Conservation (phyloP, 2,888 invertebrate species). For the Stramonita haemastoma region DNA sequence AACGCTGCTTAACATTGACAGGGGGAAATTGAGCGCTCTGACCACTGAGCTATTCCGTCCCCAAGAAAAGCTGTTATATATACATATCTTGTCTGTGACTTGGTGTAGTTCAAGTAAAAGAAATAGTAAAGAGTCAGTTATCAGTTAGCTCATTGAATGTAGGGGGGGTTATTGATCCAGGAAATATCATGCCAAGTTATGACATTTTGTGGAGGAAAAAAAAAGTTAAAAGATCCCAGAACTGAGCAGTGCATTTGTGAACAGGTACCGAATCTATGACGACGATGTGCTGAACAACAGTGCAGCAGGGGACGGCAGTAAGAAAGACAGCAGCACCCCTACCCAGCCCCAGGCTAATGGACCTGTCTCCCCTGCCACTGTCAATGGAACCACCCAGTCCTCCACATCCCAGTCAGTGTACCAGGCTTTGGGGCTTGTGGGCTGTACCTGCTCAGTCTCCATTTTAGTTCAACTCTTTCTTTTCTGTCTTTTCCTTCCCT, state of each 20-base stretch:
- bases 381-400: conserved; percentile 38
- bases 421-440: not conserved
- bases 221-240: not conserved
- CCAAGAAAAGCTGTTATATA: too few species aligned
- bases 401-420: conserved; percentile 43
- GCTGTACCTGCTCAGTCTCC: not conserved
- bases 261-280: conserved; percentile 75
- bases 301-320: conserved; percentile 57
- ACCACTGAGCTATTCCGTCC: too few species aligned
- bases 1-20: too few species aligned
- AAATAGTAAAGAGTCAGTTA: too few species aligned
- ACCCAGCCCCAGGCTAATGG: conserved; percentile 38
- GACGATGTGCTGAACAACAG: conserved; percentile 71
- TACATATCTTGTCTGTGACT: too few species aligned
- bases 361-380: conserved; percentile 32
- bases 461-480: not conserved
- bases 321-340: conserved; percentile 43
- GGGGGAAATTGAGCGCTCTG: too few species aligned
- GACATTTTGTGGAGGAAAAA: not conserved
- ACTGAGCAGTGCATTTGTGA: not conserved
- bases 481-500: not conserved
- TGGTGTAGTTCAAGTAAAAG: not conserved
- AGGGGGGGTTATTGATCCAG: too few species aligned
- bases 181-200: not conserved
- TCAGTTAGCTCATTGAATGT: too few species aligned